Percentiles rank a stretch among this genome's conserved stretches.
These are phyloP conservation scores for Megaceryle maxima DNA, from an alignment of 2,113 vertebrate species.

Conservation along the genomic window DNA sequence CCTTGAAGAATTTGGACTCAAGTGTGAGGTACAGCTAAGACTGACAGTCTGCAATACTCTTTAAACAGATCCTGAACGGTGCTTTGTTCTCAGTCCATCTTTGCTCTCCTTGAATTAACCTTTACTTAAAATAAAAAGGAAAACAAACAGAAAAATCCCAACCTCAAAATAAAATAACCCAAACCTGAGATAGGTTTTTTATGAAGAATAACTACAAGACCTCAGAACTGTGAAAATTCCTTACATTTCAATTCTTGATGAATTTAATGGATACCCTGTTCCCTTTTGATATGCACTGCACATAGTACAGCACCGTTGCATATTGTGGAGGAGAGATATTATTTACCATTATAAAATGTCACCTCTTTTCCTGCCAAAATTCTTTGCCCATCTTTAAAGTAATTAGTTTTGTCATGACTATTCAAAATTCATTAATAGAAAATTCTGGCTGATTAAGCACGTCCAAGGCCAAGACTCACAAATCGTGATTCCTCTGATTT, in stretches of 20 bases:
- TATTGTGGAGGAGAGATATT: background rate
- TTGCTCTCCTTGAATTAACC: background rate
- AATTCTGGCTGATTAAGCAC: constrained; percentile 8
- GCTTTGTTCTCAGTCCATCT: background rate
- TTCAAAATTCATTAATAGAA: constrained; percentile 37
- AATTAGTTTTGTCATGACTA: constrained; percentile 15
- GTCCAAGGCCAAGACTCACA: background rate
- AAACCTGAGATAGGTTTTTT: background rate
- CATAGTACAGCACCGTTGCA: background rate
- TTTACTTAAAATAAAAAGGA: background rate
- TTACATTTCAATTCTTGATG: background rate
- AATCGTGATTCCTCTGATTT: background rate
- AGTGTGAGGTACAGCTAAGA: background rate
- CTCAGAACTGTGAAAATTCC: background rate
- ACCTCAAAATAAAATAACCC: background rate
- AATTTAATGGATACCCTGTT: background rate
- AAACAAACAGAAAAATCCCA: background rate
- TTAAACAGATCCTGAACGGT: background rate
- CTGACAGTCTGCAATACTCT: background rate
- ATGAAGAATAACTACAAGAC: background rate
- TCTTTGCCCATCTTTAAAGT: background rate
- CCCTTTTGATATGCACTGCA: background rate
- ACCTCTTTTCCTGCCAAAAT: background rate
- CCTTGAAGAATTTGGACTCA: background rate
- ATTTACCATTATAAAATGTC: constrained; percentile 20